Evolutionary conservation across 2,113 vertebrate species (phyloP).

Genomic region (Prunella himalayana): DNA sequence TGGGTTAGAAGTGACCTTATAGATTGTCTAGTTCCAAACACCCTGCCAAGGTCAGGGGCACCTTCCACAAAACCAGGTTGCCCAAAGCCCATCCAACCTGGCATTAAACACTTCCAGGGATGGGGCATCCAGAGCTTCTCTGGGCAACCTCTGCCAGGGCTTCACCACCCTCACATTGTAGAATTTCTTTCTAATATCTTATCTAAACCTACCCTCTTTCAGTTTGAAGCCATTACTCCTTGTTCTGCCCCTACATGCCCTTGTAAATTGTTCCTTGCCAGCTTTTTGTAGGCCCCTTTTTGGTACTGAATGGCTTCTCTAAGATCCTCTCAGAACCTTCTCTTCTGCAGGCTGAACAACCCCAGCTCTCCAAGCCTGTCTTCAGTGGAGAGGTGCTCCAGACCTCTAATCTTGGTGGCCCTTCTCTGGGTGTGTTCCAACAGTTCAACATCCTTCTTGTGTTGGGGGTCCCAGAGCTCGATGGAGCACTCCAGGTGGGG

Average conservation of each 20-base stretch:
- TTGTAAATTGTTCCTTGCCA: background rate
- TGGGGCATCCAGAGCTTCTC: background rate
- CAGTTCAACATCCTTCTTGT: background rate
- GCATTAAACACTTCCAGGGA: background rate
- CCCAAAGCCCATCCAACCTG: background rate
- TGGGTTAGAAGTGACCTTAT: background rate
- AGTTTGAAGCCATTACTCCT: background rate
- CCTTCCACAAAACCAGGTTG: background rate
- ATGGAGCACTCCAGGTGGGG: background rate
- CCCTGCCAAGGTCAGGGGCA: background rate
- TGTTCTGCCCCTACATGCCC: background rate
- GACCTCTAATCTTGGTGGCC: background rate
- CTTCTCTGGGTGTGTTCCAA: background rate
- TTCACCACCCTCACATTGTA: background rate
- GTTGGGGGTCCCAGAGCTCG: background rate
- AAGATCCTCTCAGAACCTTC: background rate
- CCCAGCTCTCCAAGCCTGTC: background rate
- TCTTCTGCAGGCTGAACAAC: background rate
- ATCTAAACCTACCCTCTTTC: background rate
- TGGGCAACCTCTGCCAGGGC: background rate
- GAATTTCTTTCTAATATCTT: background rate
- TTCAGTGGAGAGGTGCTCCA: background rate
- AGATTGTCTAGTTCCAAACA: background rate
- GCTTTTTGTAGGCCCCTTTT: background rate
- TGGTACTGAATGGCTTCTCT: background rate